A percentile compares a stretch with the other conserved stretches of the same genome.
Evolutionary conservation across 1,140 invertebrate genomes (phyloP).

Genomic region (Drepana arcuata): DNA sequence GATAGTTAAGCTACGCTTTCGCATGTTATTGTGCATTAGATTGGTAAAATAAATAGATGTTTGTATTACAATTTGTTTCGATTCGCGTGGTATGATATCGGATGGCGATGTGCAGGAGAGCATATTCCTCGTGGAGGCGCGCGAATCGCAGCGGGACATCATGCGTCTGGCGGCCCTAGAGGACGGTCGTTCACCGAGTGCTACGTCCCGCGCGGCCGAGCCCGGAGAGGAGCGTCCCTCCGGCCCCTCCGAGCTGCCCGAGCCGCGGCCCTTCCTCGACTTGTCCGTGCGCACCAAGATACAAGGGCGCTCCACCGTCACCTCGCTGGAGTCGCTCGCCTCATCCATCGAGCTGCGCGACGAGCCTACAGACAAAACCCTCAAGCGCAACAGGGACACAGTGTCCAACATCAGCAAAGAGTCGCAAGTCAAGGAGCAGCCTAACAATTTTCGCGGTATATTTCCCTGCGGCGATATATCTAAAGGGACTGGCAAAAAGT

Average conservation of each 20-base stretch:
- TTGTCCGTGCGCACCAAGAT: constrained; percentile 24
- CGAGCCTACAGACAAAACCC: constrained; percentile 26
- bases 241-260: constrained; percentile 6
- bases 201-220: no score
- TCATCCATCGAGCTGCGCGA: constrained; percentile 44
- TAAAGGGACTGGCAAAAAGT: constrained; percentile 40
- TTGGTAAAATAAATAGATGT: no score
- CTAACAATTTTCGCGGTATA: constrained; percentile 31
- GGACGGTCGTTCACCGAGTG: no score
- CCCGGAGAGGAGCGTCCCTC: constrained; percentile 13
- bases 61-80: no score
- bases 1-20: no score
- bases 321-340: constrained; percentile 54
- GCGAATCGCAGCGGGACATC: constrained; percentile 79
- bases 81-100: no score
- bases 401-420: constrained; percentile 43
- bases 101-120: no score
- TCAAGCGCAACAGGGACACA: constrained; percentile 41
- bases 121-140: constrained; percentile 84
- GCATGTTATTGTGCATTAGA: no score
- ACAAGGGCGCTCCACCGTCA: constrained; percentile 39
- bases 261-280: constrained; percentile 26
- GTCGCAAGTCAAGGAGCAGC: constrained; percentile 48
- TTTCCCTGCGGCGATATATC: constrained; percentile 33
- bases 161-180: constrained; percentile 45